Base-by-base conservation (phyloP, 2,888 invertebrate genomes). In the Neoascia interrupta region DNA sequence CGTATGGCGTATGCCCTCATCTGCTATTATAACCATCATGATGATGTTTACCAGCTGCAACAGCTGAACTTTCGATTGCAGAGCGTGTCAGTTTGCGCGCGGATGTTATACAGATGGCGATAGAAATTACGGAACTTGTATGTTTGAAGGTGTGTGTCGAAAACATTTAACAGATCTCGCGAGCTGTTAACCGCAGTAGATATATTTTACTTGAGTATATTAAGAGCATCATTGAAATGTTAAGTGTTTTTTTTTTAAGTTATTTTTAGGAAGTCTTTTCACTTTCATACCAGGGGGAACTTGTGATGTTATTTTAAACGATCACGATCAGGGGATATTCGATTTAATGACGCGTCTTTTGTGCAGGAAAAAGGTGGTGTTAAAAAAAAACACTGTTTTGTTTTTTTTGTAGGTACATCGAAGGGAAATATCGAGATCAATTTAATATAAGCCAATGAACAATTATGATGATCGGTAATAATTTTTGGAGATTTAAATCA, bases 1-100 rank as follows among this genome's bases (percentile, higher is more conserved):
- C 8, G 21, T 28, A 49, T 23, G 26, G 3, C 10, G 60, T 53
- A 23, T 49, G 54, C 26, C 54, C 39, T 26, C 49, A 21, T 37
- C 47, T 36, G 41, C 15, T 41, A 16, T 34, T 18, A 43, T 49
- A 56, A n/a, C n/a, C 41, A 49, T 73, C 31, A 31, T n/a, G 8
- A 53, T 68, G 79, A 79, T 61, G 79, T 61, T 68, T 73, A 54
- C 79, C 79, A 79, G 79, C 73, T 73, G 79, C 79, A 79, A 49
- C 79, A 73, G 79, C 79, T 79, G 79, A 79, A 43, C 68, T 73
- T 68, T 73, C 72, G 8, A 79, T 79, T 73, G 66, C 66, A 61
- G 54, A 61, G 61, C 61, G 47, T 73, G 79, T 73, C 66, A 73
- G 73, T 64, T 68, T 66, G 73, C 21, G 54, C 66, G 45, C 79